Conservation (phyloP, 2,797 vertebrate species). For the Brotogeris chrysoptera region DNA sequence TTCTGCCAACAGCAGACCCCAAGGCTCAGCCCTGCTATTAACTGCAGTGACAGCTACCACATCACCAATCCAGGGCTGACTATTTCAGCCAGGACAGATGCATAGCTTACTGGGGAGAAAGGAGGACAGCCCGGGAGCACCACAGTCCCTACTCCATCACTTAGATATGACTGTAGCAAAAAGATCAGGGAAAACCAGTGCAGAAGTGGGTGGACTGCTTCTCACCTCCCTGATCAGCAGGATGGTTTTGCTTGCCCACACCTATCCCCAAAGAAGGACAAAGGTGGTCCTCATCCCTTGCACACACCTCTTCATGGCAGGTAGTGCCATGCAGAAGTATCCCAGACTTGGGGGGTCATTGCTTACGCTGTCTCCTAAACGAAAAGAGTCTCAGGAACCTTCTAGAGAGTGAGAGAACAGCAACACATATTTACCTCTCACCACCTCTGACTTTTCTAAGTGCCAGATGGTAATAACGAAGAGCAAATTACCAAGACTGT, state of each 20-base stretch:
- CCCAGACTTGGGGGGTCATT: not conserved
- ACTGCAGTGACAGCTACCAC: not conserved
- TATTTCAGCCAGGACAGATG: not conserved
- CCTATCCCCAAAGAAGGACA: not conserved
- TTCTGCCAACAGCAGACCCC: not conserved
- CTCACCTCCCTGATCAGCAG: accelerated
- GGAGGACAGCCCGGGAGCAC: not conserved
- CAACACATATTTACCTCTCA: not conserved
- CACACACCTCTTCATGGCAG: not conserved
- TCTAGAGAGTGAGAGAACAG: not conserved
- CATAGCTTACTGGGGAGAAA: not conserved
- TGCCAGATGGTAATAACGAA: not conserved
- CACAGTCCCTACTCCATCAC: not conserved
- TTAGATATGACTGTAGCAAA: not conserved
- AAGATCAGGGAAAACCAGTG: not conserved
- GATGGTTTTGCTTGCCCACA: not conserved
- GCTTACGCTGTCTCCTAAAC: not conserved
- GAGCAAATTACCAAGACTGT: not conserved
- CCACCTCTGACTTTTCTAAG: not conserved
- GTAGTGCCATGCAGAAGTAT: not conserved
- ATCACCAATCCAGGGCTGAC: not conserved
- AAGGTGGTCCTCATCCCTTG: not conserved
- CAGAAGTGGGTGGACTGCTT: not conserved
- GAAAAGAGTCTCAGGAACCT: not conserved
- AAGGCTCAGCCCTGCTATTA: not conserved